These are phyloP conservation scores for Andrena chrysosceles DNA, from an alignment of 2,888 invertebrate species.

Conservation along the genomic window DNA sequence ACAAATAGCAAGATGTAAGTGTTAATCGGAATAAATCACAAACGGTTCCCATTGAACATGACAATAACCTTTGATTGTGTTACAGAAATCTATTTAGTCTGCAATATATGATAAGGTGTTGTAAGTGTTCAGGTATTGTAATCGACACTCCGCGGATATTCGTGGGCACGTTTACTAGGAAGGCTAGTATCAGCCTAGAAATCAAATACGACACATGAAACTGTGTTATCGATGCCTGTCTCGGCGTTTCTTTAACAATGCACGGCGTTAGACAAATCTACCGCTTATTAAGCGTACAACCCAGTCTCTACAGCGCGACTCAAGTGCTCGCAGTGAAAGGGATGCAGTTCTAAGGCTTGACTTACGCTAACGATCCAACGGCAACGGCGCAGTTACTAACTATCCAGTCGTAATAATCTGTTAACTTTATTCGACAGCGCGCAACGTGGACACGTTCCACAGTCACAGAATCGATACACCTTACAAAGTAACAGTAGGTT, in stretches of 20 bases:
- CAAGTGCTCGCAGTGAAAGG: conserved; percentile 2
- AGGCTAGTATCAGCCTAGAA: not conserved
- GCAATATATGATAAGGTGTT: too few relatives aligned
- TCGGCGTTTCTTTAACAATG: conserved; percentile 1
- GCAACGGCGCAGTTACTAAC: conserved; percentile 1
- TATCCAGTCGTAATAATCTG: not conserved
- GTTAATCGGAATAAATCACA: not conserved
- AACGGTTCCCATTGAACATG: not conserved
- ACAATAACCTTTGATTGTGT: not conserved
- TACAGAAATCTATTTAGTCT: not conserved
- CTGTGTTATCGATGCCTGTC: not conserved
- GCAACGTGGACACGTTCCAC: not conserved
- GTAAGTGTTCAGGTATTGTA: not conserved
- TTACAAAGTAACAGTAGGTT: not conserved
- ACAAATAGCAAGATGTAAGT: not conserved
- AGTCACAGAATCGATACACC: not conserved
- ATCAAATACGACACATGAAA: not conserved
- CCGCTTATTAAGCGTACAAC: not conserved
- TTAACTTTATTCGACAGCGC: not conserved
- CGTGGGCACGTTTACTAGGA: not conserved
- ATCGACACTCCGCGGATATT: not conserved
- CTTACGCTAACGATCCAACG: conserved; percentile 27
- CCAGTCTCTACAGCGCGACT: not conserved
- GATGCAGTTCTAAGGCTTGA: conserved; percentile 17
- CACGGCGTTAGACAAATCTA: not conserved